phyloP scores from a whole-genome alignment of 1,140 invertebrate species.

The Trissolcus basalis region DNA sequence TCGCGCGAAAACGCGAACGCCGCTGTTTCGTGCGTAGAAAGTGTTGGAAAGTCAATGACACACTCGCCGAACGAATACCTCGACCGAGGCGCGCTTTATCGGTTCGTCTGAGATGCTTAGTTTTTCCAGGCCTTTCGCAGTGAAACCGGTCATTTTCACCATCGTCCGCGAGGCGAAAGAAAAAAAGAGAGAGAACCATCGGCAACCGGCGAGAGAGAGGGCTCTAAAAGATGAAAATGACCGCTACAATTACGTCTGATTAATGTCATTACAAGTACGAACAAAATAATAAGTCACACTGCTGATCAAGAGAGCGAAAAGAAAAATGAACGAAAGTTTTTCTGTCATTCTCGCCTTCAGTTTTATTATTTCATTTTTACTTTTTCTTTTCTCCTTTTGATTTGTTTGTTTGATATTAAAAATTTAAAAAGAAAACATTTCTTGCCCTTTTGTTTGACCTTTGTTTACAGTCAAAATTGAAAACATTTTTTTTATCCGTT shows the following conservation, averaged over 20 bases:
- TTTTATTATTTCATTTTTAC: background rate
- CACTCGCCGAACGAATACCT: constrained; percentile 41
- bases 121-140: constrained; percentile 33
- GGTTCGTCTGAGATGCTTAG: constrained; percentile 5
- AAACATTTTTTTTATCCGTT: background rate
- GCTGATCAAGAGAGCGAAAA: background rate
- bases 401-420: background rate
- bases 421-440: no score
- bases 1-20: constrained; percentile 43
- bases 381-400: background rate
- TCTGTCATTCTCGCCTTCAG: no score
- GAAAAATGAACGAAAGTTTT: background rate
- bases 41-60: constrained; percentile 58
- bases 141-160: constrained; percentile 47
- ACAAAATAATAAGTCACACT: background rate
- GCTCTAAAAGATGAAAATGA: constrained; percentile 20
- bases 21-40: constrained; percentile 52
- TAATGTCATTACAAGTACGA: constrained; percentile 14
- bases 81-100: constrained; percentile 36
- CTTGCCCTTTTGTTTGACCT: no score
- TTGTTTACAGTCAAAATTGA: no score
- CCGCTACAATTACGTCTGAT: constrained; percentile 25
- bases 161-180: background rate
- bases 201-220: constrained; percentile 8
- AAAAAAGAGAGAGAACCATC: background rate